Evolutionary conservation across 2,113 vertebrate species (phyloP).

Genomic region (Trichomycterus rosablanca): DNA sequence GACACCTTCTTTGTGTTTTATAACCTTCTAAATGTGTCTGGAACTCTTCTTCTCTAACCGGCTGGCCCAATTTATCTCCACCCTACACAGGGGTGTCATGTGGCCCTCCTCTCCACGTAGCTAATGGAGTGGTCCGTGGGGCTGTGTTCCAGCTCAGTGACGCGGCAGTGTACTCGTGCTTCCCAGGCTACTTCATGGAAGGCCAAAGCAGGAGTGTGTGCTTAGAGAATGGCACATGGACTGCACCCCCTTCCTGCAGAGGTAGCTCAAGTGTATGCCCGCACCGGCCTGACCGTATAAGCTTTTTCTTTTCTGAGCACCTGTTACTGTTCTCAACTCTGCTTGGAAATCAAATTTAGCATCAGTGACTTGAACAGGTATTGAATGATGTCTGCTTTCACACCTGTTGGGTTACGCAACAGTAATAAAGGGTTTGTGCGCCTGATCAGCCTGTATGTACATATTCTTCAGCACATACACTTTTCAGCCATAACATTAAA

Average conservation of each 20-base stretch:
- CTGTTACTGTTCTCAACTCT: slow-evolving; percentile 7
- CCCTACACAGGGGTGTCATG: slow-evolving; percentile 86
- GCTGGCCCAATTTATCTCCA: slow-evolving; percentile 58
- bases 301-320: slow-evolving; percentile 4
- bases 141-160: slow-evolving; percentile 87
- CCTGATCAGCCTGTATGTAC: too few relatives aligned
- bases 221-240: slow-evolving; percentile 92
- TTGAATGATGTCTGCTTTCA: not conserved
- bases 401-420: too few relatives aligned
- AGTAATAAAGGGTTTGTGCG: too few relatives aligned
- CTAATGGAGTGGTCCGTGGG: slow-evolving; percentile 85
- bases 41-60: slow-evolving; percentile 51
- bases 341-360: slow-evolving; percentile 17
- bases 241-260: slow-evolving; percentile 83
- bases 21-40: too few relatives aligned
- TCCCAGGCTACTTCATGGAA: slow-evolving; percentile 87
- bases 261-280: slow-evolving; percentile 63
- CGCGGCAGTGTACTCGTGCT: slow-evolving; percentile 88
- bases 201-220: slow-evolving; percentile 84
- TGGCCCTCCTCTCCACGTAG: slow-evolving; percentile 76
- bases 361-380: not conserved
- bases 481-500: too few relatives aligned
- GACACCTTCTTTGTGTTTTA: too few relatives aligned
- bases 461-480: too few relatives aligned
- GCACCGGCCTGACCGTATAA: slow-evolving; percentile 11